Evolutionary conservation across 64 coral and sea anemone species (phyloP).

Genomic region (Montipora foliosa): DNA sequence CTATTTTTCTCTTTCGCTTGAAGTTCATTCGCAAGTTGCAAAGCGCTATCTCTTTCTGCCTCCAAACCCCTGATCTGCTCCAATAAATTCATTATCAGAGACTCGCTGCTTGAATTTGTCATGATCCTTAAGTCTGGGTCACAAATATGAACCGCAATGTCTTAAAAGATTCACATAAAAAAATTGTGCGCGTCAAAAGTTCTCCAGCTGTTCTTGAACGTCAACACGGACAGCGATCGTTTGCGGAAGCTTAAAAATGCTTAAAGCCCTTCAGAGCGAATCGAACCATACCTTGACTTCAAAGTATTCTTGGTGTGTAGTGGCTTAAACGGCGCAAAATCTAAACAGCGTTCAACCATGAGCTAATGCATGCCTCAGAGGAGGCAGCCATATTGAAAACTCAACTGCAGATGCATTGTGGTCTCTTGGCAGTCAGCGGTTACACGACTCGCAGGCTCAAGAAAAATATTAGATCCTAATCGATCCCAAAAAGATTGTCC

Average conservation of each 20-base stretch:
- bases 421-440: not conserved
- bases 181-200: not conserved
- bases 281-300: not conserved
- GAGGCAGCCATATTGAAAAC: constrained; percentile 32
- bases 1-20: not conserved
- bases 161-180: not conserved
- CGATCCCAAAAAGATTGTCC: no score
- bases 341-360: not conserved
- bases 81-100: constrained; percentile 85
- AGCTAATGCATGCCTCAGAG: not conserved
- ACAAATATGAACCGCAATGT: not conserved
- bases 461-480: no score
- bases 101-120: constrained; percentile 78
- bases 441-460: not conserved
- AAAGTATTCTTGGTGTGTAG: not conserved
- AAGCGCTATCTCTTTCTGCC: constrained; percentile 82
- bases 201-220: not conserved
- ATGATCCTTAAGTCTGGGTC: not conserved
- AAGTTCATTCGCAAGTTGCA: constrained; percentile 70
- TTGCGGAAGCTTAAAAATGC: no score
- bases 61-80: constrained; percentile 87
- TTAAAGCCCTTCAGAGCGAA: not conserved
- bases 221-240: not conserved
- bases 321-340: not conserved
- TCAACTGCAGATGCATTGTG: not conserved